Conservation (phyloP, 2,797 vertebrate species). For the Liparis tanakae region DNA sequence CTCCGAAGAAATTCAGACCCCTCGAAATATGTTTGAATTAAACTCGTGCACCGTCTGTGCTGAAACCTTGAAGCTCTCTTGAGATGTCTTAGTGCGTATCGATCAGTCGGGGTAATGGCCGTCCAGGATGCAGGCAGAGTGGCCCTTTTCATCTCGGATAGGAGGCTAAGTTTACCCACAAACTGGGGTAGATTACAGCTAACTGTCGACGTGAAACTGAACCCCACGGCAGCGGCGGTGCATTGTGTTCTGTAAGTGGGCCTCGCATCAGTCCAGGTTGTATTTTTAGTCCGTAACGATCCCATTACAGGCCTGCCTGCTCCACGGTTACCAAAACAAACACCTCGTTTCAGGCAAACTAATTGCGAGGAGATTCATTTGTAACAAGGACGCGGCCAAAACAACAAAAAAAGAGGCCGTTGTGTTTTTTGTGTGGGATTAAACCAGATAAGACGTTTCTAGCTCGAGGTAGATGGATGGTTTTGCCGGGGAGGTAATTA, state of each 20-base stretch:
- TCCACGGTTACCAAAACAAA: conserved; percentile 55
- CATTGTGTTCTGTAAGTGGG: conserved; percentile 29
- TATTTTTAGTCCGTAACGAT: conserved; percentile 65
- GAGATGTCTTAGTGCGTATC: conserved; percentile 45
- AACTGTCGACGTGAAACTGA: conserved; percentile 55
- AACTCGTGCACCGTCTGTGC: conserved; percentile 39
- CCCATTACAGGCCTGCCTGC: conserved; percentile 48
- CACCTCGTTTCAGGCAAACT: conserved; percentile 39
- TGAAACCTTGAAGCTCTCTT: conserved; percentile 41
- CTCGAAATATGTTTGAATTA: conserved; percentile 53
- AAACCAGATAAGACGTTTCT: neutral
- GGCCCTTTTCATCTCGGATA: conserved; percentile 35
- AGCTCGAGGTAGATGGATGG: conserved; percentile 45
- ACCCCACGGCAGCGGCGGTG: conserved; percentile 35
- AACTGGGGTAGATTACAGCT: conserved; percentile 52
- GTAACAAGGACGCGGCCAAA: neutral
- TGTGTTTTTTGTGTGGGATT: no score
- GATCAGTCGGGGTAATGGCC: conserved; percentile 56
- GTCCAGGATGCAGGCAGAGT: conserved; percentile 27
- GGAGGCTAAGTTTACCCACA: conserved; percentile 46
- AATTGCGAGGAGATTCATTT: conserved; percentile 36
- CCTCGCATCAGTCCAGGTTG: conserved; percentile 31
- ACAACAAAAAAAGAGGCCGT: no score
- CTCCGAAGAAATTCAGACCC: conserved; percentile 43
- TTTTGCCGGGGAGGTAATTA: conserved; percentile 56